Evolutionary conservation across 1,140 invertebrate genomes (phyloP).

Genomic region (Manduca sexta): DNA sequence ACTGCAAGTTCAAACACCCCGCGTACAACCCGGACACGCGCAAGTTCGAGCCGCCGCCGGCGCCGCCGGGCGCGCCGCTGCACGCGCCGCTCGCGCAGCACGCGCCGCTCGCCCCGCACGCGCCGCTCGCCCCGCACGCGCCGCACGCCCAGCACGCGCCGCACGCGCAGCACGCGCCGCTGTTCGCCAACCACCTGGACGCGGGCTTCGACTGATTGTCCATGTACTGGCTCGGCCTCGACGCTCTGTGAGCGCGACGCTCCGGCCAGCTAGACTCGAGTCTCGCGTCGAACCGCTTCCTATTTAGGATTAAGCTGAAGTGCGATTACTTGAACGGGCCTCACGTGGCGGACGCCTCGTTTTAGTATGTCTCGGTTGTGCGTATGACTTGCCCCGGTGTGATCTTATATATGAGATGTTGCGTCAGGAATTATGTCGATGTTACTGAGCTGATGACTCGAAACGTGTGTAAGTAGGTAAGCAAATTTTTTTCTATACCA

Average conservation of each 20-base stretch:
- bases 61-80: conserved; percentile 68
- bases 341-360: conserved; percentile 46
- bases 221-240: conserved; percentile 59
- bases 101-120: conserved; percentile 69
- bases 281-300: conserved; percentile 51
- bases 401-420: conserved; percentile 52
- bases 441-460: conserved; percentile 47
- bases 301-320: conserved; percentile 69
- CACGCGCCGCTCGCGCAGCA: conserved; percentile 68
- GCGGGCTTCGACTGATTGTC: conserved; percentile 69
- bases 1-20: conserved; percentile 92
- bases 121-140: conserved; percentile 64
- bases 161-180: conserved; percentile 69
- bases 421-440: conserved; percentile 48
- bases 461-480: conserved; percentile 62
- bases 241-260: conserved; percentile 49
- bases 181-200: conserved; percentile 62
- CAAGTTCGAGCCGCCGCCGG: conserved; percentile 82
- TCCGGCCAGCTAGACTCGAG: conserved; percentile 37
- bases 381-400: conserved; percentile 69
- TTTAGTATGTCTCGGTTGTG: conserved; percentile 72
- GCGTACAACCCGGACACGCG: conserved; percentile 85
- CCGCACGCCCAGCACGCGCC: conserved; percentile 72
- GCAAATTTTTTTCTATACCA: conserved; percentile 70
- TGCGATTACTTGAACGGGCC: conserved; percentile 71